A percentile compares a stretch with the other conserved stretches of the same genome.
Evolutionary conservation across 2,797 vertebrate genomes (phyloP).

Genomic region (Crocodylus rhombifer): DNA sequence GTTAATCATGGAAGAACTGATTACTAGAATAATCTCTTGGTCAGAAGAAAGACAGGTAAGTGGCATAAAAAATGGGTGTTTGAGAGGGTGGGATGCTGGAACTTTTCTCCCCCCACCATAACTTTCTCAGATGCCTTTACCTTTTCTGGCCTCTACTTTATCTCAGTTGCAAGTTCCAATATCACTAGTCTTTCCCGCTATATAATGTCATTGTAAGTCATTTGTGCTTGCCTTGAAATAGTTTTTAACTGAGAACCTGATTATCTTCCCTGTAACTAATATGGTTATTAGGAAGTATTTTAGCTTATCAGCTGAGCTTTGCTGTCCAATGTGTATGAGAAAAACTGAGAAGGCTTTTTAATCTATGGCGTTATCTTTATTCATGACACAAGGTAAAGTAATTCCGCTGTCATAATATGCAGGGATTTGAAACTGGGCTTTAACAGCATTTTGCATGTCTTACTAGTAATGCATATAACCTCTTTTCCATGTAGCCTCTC

Average conservation of each 20-base stretch:
- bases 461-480: fast-evolving
- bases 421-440: background rate
- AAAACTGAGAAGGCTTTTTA: background rate
- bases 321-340: background rate
- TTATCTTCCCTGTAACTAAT: background rate
- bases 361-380: fast-evolving
- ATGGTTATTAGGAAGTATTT: background rate
- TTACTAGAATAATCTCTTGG: fast-evolving
- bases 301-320: background rate
- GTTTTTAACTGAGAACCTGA: background rate
- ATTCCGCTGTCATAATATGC: fast-evolving
- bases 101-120: background rate
- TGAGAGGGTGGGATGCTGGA: background rate
- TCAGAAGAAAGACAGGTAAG: background rate
- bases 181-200: background rate
- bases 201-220: background rate
- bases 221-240: background rate
- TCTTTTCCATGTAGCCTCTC: fast-evolving
- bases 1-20: background rate
- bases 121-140: fast-evolving
- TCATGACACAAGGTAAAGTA: fast-evolving
- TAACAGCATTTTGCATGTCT: background rate
- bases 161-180: background rate
- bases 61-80: background rate
- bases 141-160: background rate